A percentile compares a stretch with the other conserved stretches of the same genome.
These are phyloP conservation scores for Catharus ustulatus DNA, from an alignment of 2,797 vertebrate genomes.

Conservation along the genomic window DNA sequence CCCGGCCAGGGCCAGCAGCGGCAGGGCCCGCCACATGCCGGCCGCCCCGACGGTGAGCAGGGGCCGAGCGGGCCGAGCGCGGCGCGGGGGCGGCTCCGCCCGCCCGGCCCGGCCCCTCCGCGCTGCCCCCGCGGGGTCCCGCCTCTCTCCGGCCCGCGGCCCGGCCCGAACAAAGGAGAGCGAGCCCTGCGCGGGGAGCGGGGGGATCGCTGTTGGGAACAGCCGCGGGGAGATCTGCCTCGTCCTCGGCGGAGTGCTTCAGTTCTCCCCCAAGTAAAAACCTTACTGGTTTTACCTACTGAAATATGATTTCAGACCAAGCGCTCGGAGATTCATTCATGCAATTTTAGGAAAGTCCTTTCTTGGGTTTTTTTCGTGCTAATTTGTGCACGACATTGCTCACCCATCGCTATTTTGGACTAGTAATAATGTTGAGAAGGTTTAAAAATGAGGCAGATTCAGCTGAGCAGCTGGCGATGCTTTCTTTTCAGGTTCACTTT, in stretches of 20 bases:
- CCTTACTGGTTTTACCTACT: no score
- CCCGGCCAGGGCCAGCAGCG: conserved; percentile 63
- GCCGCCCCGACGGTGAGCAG: neutral
- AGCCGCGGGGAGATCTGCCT: accelerated
- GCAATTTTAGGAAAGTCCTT: neutral
- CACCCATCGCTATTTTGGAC: no score
- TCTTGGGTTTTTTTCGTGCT: no score
- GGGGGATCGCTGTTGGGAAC: no score
- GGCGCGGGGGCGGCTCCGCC: neutral
- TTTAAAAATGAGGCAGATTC: neutral
- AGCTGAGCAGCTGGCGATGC: neutral
- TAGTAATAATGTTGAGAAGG: neutral
- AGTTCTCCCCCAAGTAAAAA: neutral
- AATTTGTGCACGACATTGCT: no score
- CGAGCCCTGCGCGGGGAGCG: neutral
- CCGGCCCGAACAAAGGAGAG: neutral
- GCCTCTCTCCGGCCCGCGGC: neutral
- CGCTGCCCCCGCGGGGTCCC: neutral
- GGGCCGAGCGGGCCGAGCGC: neutral
- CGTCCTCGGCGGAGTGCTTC: neutral
- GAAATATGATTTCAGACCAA: no score
- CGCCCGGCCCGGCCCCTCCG: neutral
- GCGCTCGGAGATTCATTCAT: neutral
- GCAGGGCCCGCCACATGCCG: neutral
- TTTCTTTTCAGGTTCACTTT: neutral